phyloP scores from a whole-genome alignment of 2,888 invertebrate genomes.

The Eumacrocentrus americanus region DNA sequence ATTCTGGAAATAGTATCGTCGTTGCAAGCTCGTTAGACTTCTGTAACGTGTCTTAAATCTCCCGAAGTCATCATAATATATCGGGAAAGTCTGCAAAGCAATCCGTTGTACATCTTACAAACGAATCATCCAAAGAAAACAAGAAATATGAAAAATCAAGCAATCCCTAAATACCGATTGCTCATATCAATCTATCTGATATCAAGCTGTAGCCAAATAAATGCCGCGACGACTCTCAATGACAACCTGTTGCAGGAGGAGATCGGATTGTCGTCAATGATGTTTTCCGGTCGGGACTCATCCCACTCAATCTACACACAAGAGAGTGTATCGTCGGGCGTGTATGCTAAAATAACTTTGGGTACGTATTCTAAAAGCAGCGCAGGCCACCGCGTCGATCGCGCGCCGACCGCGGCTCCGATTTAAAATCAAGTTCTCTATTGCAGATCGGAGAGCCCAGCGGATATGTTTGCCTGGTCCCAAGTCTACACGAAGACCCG shows the following conservation, averaged over 20 bases:
- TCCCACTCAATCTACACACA: too few relatives aligned
- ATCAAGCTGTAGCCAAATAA: too few relatives aligned
- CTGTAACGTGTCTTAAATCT: too few relatives aligned
- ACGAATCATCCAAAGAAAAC: too few relatives aligned
- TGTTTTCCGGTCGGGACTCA: constrained; percentile 25
- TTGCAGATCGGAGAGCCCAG: constrained; percentile 9
- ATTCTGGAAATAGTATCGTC: constrained; percentile 44
- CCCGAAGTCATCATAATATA: too few relatives aligned
- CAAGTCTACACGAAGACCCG: constrained; percentile 6
- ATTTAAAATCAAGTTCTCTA: constrained; percentile 13
- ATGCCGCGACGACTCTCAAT: too few relatives aligned
- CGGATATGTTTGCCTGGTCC: constrained; percentile 1
- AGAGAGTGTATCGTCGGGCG: constrained; percentile 48
- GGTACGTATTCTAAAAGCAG: constrained; percentile 57
- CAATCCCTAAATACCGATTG: too few relatives aligned
- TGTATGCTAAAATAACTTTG: constrained; percentile 56
- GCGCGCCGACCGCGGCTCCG: constrained; percentile 34
- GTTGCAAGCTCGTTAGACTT: not conserved
- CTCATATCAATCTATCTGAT: too few relatives aligned
- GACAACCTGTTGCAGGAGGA: not conserved
- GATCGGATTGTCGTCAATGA: not conserved
- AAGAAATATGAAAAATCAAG: too few relatives aligned
- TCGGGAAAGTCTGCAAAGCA: constrained; percentile 21
- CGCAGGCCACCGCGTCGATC: constrained; percentile 46
- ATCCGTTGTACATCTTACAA: too few relatives aligned